Base-by-base conservation (phyloP, 2,888 invertebrate genomes). In the Polyploca ridens region DNA sequence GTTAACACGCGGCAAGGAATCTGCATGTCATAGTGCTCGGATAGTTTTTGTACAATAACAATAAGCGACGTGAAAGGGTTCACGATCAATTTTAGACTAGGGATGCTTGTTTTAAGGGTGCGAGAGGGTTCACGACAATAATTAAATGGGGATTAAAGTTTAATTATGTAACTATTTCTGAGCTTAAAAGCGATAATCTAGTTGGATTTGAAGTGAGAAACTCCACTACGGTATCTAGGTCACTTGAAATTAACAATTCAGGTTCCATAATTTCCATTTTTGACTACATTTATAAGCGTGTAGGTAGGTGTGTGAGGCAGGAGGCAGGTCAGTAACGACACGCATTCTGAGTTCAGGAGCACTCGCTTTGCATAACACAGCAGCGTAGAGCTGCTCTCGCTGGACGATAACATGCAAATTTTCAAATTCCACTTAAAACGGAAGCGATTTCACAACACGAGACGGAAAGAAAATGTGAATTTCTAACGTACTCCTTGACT, bases 351-450 rank as follows among this genome's bases (percentile, higher is more conserved):
- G 46, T n/a, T 6, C 46, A 5, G 6, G 1, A n/a, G 46, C n/a
- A 46, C n/a, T 46, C 46, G n/a, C 46, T 46, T n/a, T 46, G 7
- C 46, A 46, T 46, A 46, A 46, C 46, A 46, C 46, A n/a, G 44
- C n/a, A n/a, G 6, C n/a, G 46, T 6, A n/a, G 46, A 46, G 46
- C n/a, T n/a, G 46, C 14, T 19, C 19, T 27, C 41, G 16, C n/a
- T 7, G 41, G 41, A 44, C 61, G 41, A 61, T 27, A 61, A 61
- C 41, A 61, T 61, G 61, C 61, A 44, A 61, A 61, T 60, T 59
- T 59, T 49, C 19, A 16, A 60, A 60, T 27, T 44, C 27, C 61
- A 61, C 44, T 38, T 41, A 10, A 27, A 11, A 41, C 61, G 61
- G 61, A 41, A 61, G 61, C 61, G 19, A 19, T 16, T 16, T 16